Percentiles rank a stretch among this genome's conserved stretches.
Conservation (phyloP, 2,888 invertebrate genomes). For the Limnephilus marmoratus region DNA sequence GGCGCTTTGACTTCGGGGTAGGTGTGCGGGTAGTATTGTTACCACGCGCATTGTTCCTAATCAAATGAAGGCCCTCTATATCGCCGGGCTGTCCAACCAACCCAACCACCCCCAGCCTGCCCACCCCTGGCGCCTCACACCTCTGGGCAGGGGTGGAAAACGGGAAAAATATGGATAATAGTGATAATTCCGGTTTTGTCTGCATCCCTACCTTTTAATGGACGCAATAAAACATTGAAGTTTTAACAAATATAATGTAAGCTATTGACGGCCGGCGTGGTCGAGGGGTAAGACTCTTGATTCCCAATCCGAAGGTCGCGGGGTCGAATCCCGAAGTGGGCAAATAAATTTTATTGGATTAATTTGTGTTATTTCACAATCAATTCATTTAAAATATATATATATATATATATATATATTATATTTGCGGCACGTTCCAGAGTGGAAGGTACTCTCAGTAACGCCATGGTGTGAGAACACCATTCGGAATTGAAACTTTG, state of each 20-base stretch:
- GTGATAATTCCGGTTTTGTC: neutral
- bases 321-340: too few relatives aligned
- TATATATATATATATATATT: too few relatives aligned
- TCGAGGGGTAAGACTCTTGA: too few relatives aligned
- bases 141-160: neutral
- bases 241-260: neutral
- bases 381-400: too few relatives aligned
- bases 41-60: constrained; percentile 63
- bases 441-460: too few relatives aligned
- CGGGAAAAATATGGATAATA: neutral
- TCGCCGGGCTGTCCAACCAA: constrained; percentile 47
- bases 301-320: too few relatives aligned
- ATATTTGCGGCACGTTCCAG: too few relatives aligned
- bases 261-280: too few relatives aligned
- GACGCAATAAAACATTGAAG: neutral
- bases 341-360: too few relatives aligned
- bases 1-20: constrained; percentile 12
- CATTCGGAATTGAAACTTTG: too few relatives aligned
- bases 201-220: neutral
- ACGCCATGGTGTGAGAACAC: too few relatives aligned
- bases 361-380: too few relatives aligned
- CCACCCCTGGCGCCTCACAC: neutral
- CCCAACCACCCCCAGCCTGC: constrained; percentile 32
- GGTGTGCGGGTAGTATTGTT: constrained; percentile 58
- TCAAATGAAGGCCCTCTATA: constrained; percentile 61